phyloP scores from a whole-genome alignment of 2,797 vertebrate genomes.

The Amazona finschi region DNA sequence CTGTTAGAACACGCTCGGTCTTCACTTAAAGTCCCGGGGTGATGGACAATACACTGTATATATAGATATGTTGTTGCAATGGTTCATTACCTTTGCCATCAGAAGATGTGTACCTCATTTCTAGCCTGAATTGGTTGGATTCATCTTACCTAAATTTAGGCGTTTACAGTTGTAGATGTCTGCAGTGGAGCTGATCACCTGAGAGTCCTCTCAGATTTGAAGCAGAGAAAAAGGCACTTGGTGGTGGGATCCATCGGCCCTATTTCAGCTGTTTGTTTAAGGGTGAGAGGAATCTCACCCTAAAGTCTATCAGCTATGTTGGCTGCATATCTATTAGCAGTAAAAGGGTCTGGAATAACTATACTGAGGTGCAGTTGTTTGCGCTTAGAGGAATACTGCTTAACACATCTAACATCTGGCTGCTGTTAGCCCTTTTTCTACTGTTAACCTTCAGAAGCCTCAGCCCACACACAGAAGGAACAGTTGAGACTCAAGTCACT shows the following conservation, averaged over 20 bases:
- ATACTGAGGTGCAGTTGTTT: not conserved
- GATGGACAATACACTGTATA: not conserved
- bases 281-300: not conserved
- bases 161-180: not conserved
- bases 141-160: not conserved
- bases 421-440: not conserved
- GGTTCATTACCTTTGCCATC: slow-evolving; percentile 1
- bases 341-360: not conserved
- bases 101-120: not conserved
- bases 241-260: not conserved
- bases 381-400: not conserved
- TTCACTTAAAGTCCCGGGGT: not conserved
- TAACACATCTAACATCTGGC: not conserved
- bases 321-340: not conserved
- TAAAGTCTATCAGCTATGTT: not conserved
- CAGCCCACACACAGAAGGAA: not conserved
- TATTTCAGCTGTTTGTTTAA: not conserved
- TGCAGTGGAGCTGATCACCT: not conserved
- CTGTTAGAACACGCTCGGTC: not conserved
- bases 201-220: not conserved
- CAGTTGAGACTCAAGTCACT: not conserved
- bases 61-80: not conserved
- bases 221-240: not conserved
- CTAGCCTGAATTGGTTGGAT: not conserved
- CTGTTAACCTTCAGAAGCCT: not conserved